Evolutionary conservation across 37 sponge, comb jelly and placozoan species (phyloP).

Genomic region (Aplysina aerophoba): DNA sequence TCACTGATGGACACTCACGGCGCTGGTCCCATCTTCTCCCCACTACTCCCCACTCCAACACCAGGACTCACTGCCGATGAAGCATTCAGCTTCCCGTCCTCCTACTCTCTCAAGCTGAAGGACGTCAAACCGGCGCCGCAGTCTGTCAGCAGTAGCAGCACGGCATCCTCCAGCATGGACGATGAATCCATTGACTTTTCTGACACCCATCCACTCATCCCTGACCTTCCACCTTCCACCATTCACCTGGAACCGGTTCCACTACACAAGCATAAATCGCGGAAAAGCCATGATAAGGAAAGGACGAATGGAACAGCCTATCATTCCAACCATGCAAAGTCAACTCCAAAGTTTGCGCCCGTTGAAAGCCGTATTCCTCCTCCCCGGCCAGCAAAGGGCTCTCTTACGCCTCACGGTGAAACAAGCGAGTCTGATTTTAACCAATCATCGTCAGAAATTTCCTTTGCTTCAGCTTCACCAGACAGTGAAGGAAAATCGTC

Average conservation of each 20-base stretch:
- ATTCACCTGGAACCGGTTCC: constrained; percentile 18
- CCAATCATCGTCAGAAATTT: constrained; percentile 1
- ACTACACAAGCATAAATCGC: background rate
- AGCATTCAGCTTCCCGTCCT: constrained; percentile 15
- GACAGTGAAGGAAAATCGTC: no score
- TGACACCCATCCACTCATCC: background rate
- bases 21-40: background rate
- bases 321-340: background rate
- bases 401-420: background rate
- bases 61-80: background rate
- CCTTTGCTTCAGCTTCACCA: background rate
- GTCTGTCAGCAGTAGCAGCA: constrained; percentile 5
- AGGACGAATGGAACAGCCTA: no score
- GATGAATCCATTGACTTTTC: background rate
- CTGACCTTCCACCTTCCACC: background rate
- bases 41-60: constrained; percentile 22
- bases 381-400: background rate
- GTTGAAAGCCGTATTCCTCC: background rate
- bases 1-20: no score
- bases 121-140: background rate
- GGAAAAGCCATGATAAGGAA: background rate
- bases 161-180: background rate
- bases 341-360: background rate
- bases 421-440: constrained; percentile 2
- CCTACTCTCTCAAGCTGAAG: constrained; percentile 19